These are phyloP conservation scores for Cydia fagiglandana DNA, from an alignment of 1,140 invertebrate species.

Conservation along the genomic window DNA sequence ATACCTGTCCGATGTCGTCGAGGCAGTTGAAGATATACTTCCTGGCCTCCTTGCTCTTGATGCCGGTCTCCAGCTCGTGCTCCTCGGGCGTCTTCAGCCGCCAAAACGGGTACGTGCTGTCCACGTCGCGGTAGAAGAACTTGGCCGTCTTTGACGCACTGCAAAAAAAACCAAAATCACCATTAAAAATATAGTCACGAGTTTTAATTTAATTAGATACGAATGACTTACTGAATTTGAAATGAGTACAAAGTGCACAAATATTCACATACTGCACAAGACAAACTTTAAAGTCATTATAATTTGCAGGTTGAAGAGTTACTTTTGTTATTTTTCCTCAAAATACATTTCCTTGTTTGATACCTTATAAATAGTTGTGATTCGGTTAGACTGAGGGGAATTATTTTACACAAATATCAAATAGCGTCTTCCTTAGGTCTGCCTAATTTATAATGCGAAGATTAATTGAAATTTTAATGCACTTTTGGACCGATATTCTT, in stretches of 20 bases:
- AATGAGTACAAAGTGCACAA: background rate
- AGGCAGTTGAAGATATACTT: slow-evolving; percentile 99
- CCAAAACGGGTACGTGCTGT: slow-evolving; percentile 98
- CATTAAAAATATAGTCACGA: no score
- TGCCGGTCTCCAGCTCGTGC: slow-evolving; percentile 98
- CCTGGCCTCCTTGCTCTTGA: slow-evolving; percentile 99
- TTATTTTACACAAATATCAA: no score
- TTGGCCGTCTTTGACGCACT: slow-evolving; percentile 98
- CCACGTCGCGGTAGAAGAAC: slow-evolving; percentile 97
- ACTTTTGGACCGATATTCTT: no score
- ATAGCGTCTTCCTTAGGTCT: no score
- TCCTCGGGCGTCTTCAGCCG: slow-evolving; percentile 98
- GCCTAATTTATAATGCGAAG: no score
- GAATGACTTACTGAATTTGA: slow-evolving; percentile 9
- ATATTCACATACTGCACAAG: background rate
- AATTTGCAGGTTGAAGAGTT: background rate
- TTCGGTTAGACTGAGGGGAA: background rate
- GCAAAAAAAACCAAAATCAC: slow-evolving; percentile 38
- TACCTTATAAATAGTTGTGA: background rate
- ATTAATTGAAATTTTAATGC: no score
- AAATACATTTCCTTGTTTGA: background rate
- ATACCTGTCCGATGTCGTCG: slow-evolving; percentile 96
- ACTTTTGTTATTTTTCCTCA: background rate
- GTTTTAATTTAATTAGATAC: no score
- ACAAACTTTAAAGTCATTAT: background rate